Percentiles rank a stretch among this genome's conserved stretches.
Conservation (phyloP, 2,888 invertebrate genomes). For the Thecophora atra region DNA sequence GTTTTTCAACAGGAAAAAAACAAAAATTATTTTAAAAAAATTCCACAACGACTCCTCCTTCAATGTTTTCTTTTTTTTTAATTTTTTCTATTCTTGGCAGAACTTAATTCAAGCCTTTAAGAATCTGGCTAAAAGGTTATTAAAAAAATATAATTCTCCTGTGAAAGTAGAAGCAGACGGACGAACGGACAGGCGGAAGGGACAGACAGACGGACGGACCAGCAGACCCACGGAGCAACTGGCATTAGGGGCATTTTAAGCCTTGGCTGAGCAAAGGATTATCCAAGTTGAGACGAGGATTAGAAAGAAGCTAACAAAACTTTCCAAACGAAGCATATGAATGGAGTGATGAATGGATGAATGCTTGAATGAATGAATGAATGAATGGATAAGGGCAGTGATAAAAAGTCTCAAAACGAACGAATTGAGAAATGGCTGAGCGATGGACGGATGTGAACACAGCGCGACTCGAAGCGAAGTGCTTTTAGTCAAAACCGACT, state of each 20-base stretch:
- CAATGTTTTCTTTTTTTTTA: not conserved
- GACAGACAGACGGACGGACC: not conserved
- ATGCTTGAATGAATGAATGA: not conserved
- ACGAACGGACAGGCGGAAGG: not conserved
- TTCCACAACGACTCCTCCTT: no score
- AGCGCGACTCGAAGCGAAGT: no score
- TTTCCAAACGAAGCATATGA: not conserved
- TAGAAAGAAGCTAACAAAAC: no score
- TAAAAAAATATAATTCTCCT: no score
- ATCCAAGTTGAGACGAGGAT: no score
- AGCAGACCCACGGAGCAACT: not conserved
- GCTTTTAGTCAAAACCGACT: no score
- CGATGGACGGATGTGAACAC: no score
- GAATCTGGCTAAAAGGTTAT: not conserved
- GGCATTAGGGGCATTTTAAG: not conserved
- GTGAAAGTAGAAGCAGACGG: no score
- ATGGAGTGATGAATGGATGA: not conserved
- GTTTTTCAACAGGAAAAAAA: not conserved
- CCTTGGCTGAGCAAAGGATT: no score
- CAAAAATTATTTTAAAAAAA: not conserved
- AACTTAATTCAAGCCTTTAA: not conserved
- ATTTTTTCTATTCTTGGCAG: not conserved
- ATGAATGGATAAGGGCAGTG: no score
- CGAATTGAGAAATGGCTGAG: no score
- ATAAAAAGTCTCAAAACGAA: no score